Evolutionary conservation across 2,797 vertebrate species (phyloP).

Genomic region (Peromyscus eremicus): DNA sequence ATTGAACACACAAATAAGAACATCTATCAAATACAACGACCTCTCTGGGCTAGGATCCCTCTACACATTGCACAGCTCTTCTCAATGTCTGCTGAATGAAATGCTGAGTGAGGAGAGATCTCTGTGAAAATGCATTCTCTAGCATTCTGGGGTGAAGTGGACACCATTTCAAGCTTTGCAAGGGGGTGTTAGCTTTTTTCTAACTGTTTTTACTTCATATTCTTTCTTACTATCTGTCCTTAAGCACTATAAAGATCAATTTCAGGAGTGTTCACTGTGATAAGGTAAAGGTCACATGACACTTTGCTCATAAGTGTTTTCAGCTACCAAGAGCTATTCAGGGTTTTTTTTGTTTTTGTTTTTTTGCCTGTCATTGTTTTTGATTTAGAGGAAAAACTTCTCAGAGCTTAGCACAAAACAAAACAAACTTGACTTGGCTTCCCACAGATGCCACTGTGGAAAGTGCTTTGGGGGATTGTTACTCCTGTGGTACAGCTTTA

Average conservation of each 20-base stretch:
- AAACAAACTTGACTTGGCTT: constrained; percentile 55
- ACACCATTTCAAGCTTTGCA: neutral
- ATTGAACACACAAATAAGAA: neutral
- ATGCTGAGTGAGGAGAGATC: neutral
- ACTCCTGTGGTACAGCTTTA: neutral
- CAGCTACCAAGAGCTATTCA: constrained; percentile 62
- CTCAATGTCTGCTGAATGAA: neutral
- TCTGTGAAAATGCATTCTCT: neutral
- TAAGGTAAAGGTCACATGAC: neutral
- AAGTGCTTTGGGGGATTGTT: neutral
- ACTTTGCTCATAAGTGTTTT: neutral
- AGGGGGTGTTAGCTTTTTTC: neutral
- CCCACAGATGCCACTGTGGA: constrained; percentile 58
- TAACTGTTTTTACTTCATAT: neutral
- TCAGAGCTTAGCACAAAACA: constrained; percentile 19
- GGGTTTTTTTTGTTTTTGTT: neutral
- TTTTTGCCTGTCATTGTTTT: constrained; percentile 59
- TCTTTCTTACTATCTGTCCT: neutral
- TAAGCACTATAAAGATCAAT: neutral
- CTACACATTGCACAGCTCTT: neutral
- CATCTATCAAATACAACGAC: neutral
- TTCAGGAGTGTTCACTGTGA: neutral
- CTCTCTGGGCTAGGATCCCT: neutral
- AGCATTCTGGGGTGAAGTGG: neutral
- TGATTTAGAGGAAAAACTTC: constrained; percentile 72